Evolutionary conservation across 2,113 vertebrate species (phyloP).

Genomic region (Xenopus borealis): DNA sequence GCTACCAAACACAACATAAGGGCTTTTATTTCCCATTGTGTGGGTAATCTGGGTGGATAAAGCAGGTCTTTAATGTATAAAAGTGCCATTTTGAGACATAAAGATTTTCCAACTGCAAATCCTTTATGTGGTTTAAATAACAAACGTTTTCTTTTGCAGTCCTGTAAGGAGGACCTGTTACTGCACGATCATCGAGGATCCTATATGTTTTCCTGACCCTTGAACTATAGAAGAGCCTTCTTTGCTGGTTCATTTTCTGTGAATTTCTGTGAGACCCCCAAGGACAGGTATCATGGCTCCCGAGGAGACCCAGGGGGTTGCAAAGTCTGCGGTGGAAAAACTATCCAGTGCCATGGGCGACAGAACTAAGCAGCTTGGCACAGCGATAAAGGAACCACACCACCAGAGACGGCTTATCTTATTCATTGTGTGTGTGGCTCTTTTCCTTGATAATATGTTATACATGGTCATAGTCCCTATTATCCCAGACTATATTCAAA

Average conservation of each 20-base stretch:
- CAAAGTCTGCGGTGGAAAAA: constrained; percentile 76
- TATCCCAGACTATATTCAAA: constrained; percentile 85
- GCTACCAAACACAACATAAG: no score
- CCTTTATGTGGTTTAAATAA: background rate
- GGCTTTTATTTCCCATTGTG: no score
- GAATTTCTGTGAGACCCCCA: constrained; percentile 24
- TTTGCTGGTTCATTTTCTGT: background rate
- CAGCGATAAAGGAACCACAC: constrained; percentile 75
- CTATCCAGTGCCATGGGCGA: constrained; percentile 77
- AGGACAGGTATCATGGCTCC: constrained; percentile 62
- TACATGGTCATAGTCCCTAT: constrained; percentile 98
- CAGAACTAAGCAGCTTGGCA: constrained; percentile 74
- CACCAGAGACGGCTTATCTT: constrained; percentile 83
- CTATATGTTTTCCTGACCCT: constrained; percentile 6
- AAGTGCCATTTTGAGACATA: no score
- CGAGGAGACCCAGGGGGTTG: constrained; percentile 60
- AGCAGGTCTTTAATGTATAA: no score
- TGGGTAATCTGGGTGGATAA: no score
- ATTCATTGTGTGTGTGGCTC: constrained; percentile 88
- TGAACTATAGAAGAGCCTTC: background rate
- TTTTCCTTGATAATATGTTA: constrained; percentile 96
- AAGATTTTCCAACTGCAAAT: no score
- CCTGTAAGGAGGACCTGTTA: background rate
- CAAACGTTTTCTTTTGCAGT: background rate
- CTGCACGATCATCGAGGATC: constrained; percentile 10